Percentiles rank a stretch among this genome's conserved stretches.
phyloP scores from a whole-genome alignment of 2,888 invertebrate species.

The Orchesella flavescens region DNA sequence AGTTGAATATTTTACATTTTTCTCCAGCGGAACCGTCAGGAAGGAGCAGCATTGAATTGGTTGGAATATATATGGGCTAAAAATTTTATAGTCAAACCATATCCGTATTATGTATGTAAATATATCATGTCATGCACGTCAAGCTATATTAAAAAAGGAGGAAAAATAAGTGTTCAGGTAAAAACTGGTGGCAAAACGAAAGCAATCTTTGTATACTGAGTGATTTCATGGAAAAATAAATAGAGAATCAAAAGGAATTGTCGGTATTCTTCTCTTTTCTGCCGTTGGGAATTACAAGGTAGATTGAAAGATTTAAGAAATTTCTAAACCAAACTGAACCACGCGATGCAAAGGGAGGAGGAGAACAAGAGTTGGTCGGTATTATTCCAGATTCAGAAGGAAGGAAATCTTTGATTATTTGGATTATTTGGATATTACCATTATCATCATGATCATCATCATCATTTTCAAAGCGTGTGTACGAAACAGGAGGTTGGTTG shows the following conservation, averaged over 20 bases:
- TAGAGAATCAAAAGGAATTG: background rate
- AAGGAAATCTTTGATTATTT: slow-evolving; percentile 53
- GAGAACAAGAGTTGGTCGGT: slow-evolving; percentile 33
- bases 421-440: slow-evolving; percentile 42
- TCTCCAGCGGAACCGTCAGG: background rate
- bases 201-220: too few relatives aligned
- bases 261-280: background rate
- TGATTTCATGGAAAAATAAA: slow-evolving; percentile 5
- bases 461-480: background rate
- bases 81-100: too few relatives aligned
- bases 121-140: too few relatives aligned
- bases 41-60: too few relatives aligned
- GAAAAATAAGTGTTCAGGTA: too few relatives aligned
- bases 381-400: background rate
- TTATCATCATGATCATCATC: slow-evolving; percentile 2
- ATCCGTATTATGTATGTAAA: too few relatives aligned
- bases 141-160: too few relatives aligned
- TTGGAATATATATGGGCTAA: too few relatives aligned
- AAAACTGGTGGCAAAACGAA: too few relatives aligned
- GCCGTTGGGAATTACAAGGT: too few relatives aligned
- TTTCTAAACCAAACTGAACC: background rate
- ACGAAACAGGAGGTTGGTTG: background rate
- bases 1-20: slow-evolving; percentile 43
- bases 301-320: too few relatives aligned
- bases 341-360: slow-evolving; percentile 40